A percentile compares a stretch with the other conserved stretches of the same genome.
Evolutionary conservation across 2,888 invertebrate species (phyloP).

Genomic region (Stramonita haemastoma): DNA sequence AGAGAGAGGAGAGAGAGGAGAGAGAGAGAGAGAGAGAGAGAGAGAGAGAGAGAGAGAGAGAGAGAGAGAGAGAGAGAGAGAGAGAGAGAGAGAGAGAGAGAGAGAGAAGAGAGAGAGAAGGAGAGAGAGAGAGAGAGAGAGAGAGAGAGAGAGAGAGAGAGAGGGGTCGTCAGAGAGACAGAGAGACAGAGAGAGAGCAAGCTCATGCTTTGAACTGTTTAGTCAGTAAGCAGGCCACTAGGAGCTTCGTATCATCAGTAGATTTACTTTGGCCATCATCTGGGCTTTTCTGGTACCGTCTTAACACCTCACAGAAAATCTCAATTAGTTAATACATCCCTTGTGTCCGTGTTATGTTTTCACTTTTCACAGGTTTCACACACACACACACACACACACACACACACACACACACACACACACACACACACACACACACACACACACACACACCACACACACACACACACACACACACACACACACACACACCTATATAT

Average conservation of each 20-base stretch:
- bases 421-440: not conserved
- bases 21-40: not conserved
- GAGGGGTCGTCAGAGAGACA: too few species aligned
- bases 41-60: constrained; percentile 1
- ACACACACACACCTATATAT: not conserved
- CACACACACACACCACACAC: constrained; percentile 14
- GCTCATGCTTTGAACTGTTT: too few species aligned
- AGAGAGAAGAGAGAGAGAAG: not conserved
- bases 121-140: too few species aligned
- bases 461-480: constrained; percentile 8
- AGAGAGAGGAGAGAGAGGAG: not conserved
- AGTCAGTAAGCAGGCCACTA: too few species aligned
- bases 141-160: not conserved
- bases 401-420: constrained; percentile 16
- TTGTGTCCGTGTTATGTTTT: too few species aligned
- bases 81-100: not conserved
- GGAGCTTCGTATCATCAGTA: too few species aligned
- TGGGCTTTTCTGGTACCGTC: too few species aligned
- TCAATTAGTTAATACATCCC: too few species aligned
- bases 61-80: constrained; percentile 1
- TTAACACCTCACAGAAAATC: too few species aligned
- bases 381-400: constrained; percentile 8
- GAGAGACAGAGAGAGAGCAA: not conserved
- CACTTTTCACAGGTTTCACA: not conserved
- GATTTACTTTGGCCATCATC: too few species aligned